Base-by-base conservation (phyloP, 2,888 invertebrate species). In the Mimas tiliae region DNA sequence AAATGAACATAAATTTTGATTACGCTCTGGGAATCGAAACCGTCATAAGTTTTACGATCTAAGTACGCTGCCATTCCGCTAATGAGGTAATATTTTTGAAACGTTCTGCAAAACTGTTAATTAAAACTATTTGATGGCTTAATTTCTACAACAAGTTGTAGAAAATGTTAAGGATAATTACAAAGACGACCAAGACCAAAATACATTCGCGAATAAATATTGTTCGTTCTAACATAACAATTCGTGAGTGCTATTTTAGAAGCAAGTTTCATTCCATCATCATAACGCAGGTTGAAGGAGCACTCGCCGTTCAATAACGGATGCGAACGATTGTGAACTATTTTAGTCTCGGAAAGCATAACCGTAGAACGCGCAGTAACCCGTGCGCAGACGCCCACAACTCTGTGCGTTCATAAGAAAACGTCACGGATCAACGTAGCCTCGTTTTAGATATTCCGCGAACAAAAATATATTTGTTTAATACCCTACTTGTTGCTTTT, bases 321-420 rank as follows among this genome's bases (percentile, higher is more conserved):
- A 91, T 87, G 85, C 89, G 78, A 87, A 81, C 84, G 88, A 91
- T 91, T 89, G 88, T 87, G 80, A 84, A 87, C 83, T 92, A 92
- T 93, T 93, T 93, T 80, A 85, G 90, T 88, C 91, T 85, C 88
- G 88, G 88, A 84, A 89, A 89, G 87, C 82, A 85, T 89, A 88
- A 88, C 86, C 83, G 77, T 80, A 77, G 74, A 81, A 83, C 82
- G 81, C 70, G 70, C 65, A 71, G 62, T 73, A 69, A 70, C 65
- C 71, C 69, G 58, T 58, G 72, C 76, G 65, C 79, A 63, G 63
- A 66, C 81, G 80, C 85, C 83, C 78, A 81, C 83, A 72, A 70
- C 72, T 70, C 69, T 68, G 68, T 72, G 72, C 74, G 79, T 85
- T 81, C 85, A 84, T 87, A 85, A 89, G 87, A 86, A 89, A 87